Percentiles rank a stretch among this genome's conserved stretches.
Evolutionary conservation across 2,888 invertebrate species (phyloP).

Genomic region (Nipponacmea schrenckii): DNA sequence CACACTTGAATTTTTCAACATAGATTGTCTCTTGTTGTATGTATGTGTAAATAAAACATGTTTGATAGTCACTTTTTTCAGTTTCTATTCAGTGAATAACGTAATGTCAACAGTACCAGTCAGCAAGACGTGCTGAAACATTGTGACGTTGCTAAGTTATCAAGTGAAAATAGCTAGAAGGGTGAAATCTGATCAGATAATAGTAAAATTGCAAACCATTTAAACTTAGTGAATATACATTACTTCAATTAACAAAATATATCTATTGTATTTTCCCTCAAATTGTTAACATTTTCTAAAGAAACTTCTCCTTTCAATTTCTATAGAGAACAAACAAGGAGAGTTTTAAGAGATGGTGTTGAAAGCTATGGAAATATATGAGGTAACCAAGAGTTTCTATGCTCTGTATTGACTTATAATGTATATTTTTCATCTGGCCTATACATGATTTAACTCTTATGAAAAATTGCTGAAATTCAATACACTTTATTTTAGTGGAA

Average conservation of each 20-base stretch:
- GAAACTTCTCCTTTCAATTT: background rate
- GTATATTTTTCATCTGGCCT: background rate
- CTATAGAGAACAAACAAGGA: background rate
- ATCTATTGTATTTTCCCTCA: constrained; percentile 4
- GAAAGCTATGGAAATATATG: background rate
- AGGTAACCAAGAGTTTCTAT: background rate
- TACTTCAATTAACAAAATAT: constrained; percentile 5
- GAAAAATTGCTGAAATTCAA: background rate
- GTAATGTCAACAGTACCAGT: background rate
- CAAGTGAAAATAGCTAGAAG: background rate
- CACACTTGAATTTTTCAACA: background rate
- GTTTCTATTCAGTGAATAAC: background rate
- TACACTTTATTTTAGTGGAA: constrained; percentile 4
- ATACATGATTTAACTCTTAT: constrained; percentile 3
- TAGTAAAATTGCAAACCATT: background rate
- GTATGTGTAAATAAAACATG: constrained; percentile 9
- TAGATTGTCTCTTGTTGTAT: background rate
- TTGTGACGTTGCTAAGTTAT: constrained; percentile 7
- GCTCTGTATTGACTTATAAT: background rate
- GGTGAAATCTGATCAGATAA: background rate
- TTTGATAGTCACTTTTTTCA: background rate
- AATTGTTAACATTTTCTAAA: background rate
- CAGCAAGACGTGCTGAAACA: background rate
- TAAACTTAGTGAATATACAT: background rate
- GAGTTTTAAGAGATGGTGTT: background rate